Conservation (phyloP, 2,888 invertebrate genomes). For the Agrotis segetum region DNA sequence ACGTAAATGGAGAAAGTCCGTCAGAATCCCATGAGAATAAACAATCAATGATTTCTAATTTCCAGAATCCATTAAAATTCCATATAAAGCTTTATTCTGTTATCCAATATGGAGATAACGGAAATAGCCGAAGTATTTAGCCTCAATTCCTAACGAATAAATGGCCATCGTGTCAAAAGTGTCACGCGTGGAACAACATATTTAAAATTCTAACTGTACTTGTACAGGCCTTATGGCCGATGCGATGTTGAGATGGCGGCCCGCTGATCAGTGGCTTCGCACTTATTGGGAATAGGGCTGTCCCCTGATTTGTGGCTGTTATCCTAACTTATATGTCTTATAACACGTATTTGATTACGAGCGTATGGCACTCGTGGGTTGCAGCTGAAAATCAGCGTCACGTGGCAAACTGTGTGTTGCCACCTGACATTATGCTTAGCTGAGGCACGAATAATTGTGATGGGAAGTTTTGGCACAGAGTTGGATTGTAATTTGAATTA, state of each 20-base stretch:
- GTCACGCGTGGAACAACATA: constrained; percentile 53
- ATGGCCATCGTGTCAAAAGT: constrained; percentile 42
- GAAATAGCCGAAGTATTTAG: constrained; percentile 37
- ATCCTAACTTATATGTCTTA: too few relatives aligned
- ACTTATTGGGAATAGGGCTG: constrained; percentile 52
- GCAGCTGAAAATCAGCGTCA: too few relatives aligned
- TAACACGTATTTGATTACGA: too few relatives aligned
- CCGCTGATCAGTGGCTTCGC: constrained; percentile 50
- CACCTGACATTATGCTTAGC: too few relatives aligned
- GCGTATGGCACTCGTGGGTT: too few relatives aligned
- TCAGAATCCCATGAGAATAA: background rate
- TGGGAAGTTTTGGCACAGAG: too few relatives aligned
- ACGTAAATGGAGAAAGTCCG: too few relatives aligned
- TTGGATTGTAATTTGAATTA: too few relatives aligned
- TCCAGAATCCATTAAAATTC: constrained; percentile 9
- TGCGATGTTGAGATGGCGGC: constrained; percentile 31
- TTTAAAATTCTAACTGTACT: constrained; percentile 63
- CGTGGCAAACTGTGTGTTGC: too few relatives aligned
- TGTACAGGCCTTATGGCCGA: constrained; percentile 43
- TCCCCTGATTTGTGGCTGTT: background rate
- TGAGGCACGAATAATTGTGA: too few relatives aligned
- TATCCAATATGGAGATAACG: constrained; percentile 31
- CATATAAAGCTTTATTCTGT: constrained; percentile 15
- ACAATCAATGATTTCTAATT: constrained; percentile 2
- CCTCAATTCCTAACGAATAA: constrained; percentile 48